Base-by-base conservation (phyloP, 2,113 vertebrate species). In the Mirounga angustirostris region DNA sequence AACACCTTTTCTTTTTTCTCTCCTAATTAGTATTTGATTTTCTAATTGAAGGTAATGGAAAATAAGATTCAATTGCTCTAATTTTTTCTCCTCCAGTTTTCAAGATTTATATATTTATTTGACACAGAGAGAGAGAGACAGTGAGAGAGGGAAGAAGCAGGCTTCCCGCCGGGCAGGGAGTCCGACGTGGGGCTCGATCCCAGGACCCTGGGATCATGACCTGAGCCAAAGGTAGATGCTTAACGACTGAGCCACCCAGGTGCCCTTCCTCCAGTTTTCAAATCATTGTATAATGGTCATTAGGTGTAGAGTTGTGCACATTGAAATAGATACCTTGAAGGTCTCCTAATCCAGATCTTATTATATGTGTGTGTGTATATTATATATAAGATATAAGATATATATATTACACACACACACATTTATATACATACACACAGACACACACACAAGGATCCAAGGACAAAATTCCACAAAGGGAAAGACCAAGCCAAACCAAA, bases 11-110 rank as follows among this genome's bases (percentile, higher is more conserved):
- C 33, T 69, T 67, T 92, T 65, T 65, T 33, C 74, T 63, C 33
- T 91, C 84, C 8, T 52, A 78, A 82, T 52, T 95, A 74, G 71
- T 76, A 81, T 56, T 54, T 95, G 76, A 86, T 94, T 94, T 94
- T 86, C 50, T 61, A 74, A 52, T 46, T 11, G 50, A 73, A 81
- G 71, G 14, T 22, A 28, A 33, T 56, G 50, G 80, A 52, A 13
- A 80, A 54, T 80, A 19, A 56, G 63, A 40, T 33, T 87, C 61
- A 40, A 0, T 54, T 88, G 46, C 11, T 15, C 21, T 43, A 6
- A 19, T 24, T 43, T 11, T 69, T 78, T 73, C 67, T 58, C 56
- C 19, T 79, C 78, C 13, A 46, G 46, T 46, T 46, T 46, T 46
- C 46, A 46, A 46, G 7, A 46, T 46, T 46, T 46, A 46, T 46